These are phyloP conservation scores for Thymelicus acteon DNA, from an alignment of 2,888 invertebrate species.

Conservation along the genomic window DNA sequence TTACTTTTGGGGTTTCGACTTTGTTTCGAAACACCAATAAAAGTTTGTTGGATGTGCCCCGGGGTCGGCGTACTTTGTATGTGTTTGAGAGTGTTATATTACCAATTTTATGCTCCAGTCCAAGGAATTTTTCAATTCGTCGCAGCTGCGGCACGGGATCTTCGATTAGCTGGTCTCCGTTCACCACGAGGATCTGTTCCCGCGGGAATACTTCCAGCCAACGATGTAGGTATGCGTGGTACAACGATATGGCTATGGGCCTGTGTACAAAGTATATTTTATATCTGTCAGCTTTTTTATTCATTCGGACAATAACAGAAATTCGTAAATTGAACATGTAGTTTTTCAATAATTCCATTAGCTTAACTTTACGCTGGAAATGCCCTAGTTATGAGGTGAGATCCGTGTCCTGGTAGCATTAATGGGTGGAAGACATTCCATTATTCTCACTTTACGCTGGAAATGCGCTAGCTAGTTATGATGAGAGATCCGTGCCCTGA, in stretches of 20 bases:
- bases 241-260: constrained; percentile 94
- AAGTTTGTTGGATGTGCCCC: not conserved
- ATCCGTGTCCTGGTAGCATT: too few species aligned
- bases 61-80: not conserved
- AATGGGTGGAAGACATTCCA: too few species aligned
- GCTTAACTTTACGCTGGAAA: too few species aligned
- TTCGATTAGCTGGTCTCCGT: constrained; percentile 95
- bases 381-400: too few species aligned
- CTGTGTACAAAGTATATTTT: constrained; percentile 53
- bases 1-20: not conserved
- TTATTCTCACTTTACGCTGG: too few species aligned
- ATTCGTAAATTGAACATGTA: not conserved
- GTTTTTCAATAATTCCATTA: too few species aligned
- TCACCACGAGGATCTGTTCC: constrained; percentile 96
- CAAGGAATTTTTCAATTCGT: constrained; percentile 94
- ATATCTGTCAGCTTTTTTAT: too few species aligned
- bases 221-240: constrained; percentile 94
- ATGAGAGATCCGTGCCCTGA: too few species aligned
- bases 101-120: constrained; percentile 86
- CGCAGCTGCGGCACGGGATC: constrained; percentile 95
- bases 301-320: not conserved
- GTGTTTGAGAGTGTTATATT: constrained; percentile 34
- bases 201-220: constrained; percentile 98
- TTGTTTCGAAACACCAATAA: constrained; percentile 1
- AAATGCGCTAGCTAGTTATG: too few species aligned